Percentiles rank a stretch among this genome's conserved stretches.
These are phyloP conservation scores for Pedetes capensis DNA, from an alignment of 2,113 vertebrate genomes.

Conservation along the genomic window DNA sequence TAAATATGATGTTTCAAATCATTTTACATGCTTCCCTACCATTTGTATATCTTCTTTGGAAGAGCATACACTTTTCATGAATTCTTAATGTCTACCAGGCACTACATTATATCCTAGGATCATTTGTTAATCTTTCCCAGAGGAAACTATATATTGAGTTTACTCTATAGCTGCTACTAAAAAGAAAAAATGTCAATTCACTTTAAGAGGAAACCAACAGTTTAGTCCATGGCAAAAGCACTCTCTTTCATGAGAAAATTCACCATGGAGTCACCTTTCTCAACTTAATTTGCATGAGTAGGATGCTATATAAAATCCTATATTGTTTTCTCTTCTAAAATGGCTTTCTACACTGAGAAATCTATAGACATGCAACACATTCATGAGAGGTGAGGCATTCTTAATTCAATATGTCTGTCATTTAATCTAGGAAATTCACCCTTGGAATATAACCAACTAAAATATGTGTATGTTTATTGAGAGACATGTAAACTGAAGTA, in stretches of 20 bases:
- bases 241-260: not conserved
- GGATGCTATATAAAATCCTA: not conserved
- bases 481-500: not conserved
- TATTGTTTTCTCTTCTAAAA: not conserved
- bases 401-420: not conserved
- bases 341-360: not conserved
- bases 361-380: not conserved
- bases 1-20: not conserved
- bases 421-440: not conserved
- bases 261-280: not conserved
- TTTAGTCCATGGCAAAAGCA: not conserved
- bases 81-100: not conserved
- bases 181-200: not conserved
- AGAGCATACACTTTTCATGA: not conserved
- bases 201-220: not conserved
- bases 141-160: not conserved
- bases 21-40: not conserved
- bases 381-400: not conserved
- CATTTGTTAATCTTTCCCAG: slow-evolving; percentile 4
- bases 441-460: not conserved
- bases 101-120: not conserved
- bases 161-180: not conserved
- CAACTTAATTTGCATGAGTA: not conserved
- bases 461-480: not conserved
- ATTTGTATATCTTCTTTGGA: not conserved